Evolutionary conservation across 2,113 vertebrate species (phyloP), one percentile per base, ranked within the genome.

Genomic region (Osmerus mordax): DNA sequence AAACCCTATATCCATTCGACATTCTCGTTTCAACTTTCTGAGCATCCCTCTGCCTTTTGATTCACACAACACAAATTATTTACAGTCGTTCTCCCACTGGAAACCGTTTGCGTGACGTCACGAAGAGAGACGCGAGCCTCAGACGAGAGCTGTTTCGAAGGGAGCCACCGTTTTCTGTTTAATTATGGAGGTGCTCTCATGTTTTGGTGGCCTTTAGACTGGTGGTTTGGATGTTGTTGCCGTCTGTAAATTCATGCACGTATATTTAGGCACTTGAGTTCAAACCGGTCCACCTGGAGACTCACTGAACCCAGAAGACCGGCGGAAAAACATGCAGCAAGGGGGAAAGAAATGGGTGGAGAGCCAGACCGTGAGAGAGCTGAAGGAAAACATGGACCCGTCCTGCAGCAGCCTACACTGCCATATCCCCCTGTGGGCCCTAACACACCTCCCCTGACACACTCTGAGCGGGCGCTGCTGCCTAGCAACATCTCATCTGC

Each of bases 401-500:
- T 74, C 73, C 64, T 0, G 14, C 69, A 62, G 70, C 28, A 80
- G 70, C 65, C 74, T 71, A 77, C 80, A 72, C 72, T 64, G 66
- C 67, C 59, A 60, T 67, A 73, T 76, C 12, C 56, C 55, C 18
- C 66, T 1, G 29, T 19, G 19, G 3, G 65, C 65, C 86, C 85
- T 86, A 85, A 75, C 59, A 65, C 71, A 80, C 81, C 72, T 75
- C 58, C 36, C 61, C 70, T 71, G 86, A 81, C 67, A 55, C 71
- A 75, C 74, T 71, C 80, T 78, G 77, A 65, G 56, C 2, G 15
- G 85, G 74, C 80, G 88, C 90, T 87, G 85, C 73, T 81, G 88
- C 90, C 87, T 85, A 90, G 90, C 87, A 90, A 90, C 89, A 79
- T 83, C 80, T 86, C 84, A 80, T 83, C 83, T 84, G 80, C 83